These are phyloP conservation scores for Coryphaenoides rupestris DNA, from an alignment of 2,113 vertebrate species.

Conservation along the genomic window DNA sequence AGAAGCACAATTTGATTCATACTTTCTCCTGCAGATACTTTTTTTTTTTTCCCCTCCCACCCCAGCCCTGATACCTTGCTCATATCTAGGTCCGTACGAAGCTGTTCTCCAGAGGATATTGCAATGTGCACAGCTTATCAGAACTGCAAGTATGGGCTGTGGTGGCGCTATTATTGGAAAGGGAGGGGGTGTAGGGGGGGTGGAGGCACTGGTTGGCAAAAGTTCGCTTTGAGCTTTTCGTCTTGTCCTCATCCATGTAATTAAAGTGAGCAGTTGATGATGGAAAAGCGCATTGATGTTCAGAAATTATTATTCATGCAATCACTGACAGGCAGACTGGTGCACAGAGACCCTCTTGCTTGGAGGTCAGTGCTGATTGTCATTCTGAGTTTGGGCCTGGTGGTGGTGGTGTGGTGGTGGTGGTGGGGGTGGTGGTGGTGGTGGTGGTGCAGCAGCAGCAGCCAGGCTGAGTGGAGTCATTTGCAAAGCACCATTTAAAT, in stretches of 20 bases:
- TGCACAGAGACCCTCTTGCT: neutral
- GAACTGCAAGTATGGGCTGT: constrained; percentile 8
- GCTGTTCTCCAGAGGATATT: constrained; percentile 38
- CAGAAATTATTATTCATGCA: constrained; percentile 14
- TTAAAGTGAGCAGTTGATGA: neutral
- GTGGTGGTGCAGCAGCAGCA: too few species aligned
- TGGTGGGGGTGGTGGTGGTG: too few species aligned
- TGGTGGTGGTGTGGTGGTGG: too few species aligned
- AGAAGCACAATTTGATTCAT: constrained; percentile 43
- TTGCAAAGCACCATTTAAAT: too few species aligned
- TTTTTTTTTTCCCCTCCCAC: too few species aligned
- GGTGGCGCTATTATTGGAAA: neutral
- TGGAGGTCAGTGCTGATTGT: neutral
- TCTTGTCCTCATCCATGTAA: neutral
- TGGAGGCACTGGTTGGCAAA: constrained; percentile 13
- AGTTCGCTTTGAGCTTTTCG: constrained; percentile 1
- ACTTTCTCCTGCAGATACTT: constrained; percentile 36
- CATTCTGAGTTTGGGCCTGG: neutral
- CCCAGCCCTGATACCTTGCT: too few species aligned
- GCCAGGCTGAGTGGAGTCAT: too few species aligned
- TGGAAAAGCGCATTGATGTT: too few species aligned
- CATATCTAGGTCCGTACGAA: constrained; percentile 40
- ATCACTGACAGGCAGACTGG: neutral
- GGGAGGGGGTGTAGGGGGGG: neutral
- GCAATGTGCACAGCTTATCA: constrained; percentile 41